phyloP scores from a whole-genome alignment of 2,113 vertebrate species.

The Rhynchopsitta pachyrhyncha region DNA sequence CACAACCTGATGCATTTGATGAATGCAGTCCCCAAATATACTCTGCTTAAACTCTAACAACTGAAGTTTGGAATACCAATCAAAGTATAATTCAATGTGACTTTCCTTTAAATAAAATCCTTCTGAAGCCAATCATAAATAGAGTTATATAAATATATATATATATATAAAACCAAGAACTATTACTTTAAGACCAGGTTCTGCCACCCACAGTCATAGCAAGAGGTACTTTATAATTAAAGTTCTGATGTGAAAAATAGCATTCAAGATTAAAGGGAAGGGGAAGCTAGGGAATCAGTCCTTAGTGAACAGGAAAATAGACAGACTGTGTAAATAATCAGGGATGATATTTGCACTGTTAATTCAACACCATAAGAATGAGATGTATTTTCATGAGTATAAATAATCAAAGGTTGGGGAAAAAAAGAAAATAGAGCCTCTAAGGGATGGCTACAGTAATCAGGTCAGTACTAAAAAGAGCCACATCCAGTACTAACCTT shows the following conservation, averaged over 20 bases:
- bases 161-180: background rate
- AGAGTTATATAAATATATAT: background rate
- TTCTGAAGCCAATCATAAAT: background rate
- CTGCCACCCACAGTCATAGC: background rate
- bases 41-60: background rate
- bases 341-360: constrained; percentile 31
- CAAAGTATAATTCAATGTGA: background rate
- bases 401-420: constrained; percentile 24
- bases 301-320: constrained; percentile 27
- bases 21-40: background rate
- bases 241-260: background rate
- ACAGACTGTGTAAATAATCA: constrained; percentile 8
- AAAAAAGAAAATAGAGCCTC: background rate
- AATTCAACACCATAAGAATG: constrained; percentile 30
- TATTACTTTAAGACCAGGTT: background rate
- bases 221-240: background rate
- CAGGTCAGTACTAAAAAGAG: background rate
- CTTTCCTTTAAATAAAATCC: background rate
- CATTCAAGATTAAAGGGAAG: background rate
- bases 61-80: background rate
- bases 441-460: background rate
- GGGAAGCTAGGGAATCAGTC: background rate
- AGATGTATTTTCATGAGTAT: constrained; percentile 3
- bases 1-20: background rate
- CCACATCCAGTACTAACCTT: background rate